A percentile compares a stretch with the other conserved stretches of the same genome.
phyloP scores from a whole-genome alignment of 2,113 vertebrate species.

The Cnemophilus loriae region DNA sequence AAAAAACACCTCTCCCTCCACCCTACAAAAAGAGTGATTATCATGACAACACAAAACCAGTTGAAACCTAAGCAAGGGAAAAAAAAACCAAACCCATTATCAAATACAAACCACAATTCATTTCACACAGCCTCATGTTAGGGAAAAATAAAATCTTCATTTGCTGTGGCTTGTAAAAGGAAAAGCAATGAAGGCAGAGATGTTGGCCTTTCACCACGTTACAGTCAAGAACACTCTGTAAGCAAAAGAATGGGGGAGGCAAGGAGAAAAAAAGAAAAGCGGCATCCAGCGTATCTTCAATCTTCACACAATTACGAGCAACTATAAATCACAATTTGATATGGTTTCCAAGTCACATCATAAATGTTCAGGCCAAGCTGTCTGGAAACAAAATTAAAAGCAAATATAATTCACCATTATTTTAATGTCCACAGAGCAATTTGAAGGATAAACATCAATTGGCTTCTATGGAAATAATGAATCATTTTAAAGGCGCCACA shows the following conservation, averaged over 20 bases:
- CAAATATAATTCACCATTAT: constrained; percentile 65
- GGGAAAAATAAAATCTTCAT: background rate
- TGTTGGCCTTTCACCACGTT: background rate
- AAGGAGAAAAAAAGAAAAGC: background rate
- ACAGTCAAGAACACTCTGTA: background rate
- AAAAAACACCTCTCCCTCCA: background rate
- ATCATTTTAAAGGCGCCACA: constrained; percentile 54
- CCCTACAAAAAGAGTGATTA: background rate
- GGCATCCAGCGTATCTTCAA: constrained; percentile 15
- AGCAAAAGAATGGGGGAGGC: background rate
- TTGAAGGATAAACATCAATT: constrained; percentile 53
- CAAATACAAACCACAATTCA: background rate
- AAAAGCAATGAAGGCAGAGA: background rate
- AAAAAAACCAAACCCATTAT: background rate
- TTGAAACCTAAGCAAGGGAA: background rate
- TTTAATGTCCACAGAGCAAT: constrained; percentile 47
- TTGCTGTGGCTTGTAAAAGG: background rate
- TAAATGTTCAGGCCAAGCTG: constrained; percentile 53
- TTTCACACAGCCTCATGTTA: background rate
- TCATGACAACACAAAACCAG: background rate
- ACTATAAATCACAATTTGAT: constrained; percentile 51
- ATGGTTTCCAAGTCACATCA: constrained; percentile 66
- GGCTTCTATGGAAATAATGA: constrained; percentile 62
- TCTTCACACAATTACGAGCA: constrained; percentile 39
- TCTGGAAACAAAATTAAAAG: constrained; percentile 72